Evolutionary conservation across 1,140 invertebrate species (phyloP), one percentile per base, ranked within the genome.

Genomic region (Tetragnatha versicolor): DNA sequence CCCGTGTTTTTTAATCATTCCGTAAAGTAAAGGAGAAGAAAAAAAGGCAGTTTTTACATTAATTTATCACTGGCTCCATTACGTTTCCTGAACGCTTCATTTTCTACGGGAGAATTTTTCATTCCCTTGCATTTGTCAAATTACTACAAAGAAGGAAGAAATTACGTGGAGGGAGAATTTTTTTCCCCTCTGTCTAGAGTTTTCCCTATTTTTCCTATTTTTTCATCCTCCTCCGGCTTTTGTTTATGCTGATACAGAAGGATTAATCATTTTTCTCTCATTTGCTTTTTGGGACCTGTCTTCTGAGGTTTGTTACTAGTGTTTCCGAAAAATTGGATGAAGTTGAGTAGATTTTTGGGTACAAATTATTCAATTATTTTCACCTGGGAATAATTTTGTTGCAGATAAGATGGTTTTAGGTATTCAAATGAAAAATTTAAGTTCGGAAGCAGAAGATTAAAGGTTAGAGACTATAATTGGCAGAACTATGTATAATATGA

Each of bases 21-120:
- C 35, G 20, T 5, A 63, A 14, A 22, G 2, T 4, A 42, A 42
- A 3, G 3, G 20, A 17, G 55, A n/a, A n/a, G 12, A 39, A 63
- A 63, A 42, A 63, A 68, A 33, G 6, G 27, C 33, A 69, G 2
- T 22, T 69, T 53, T 69, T 69, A 29, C 47, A 69, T 69, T n/a
- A 69, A 69, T 69, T 69, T 69, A 69, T 69, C 66, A 69, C 31
- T 22, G 9, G 49, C 25, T 53, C 66, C 66, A 69, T 69, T 69
- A 69, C 47, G 31, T 49, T 22, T 37, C 47, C 37, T 69, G 66
- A 69, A 69, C 47, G 66, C 66, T 69, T 69, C 66, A 69, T 69
- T 69, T 69, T 69, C 47, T 53, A 53, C 17, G 25, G 27, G 33
- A 47, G 37, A 49, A 69, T 69, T 69, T 69, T 69, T 53, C 66